Evolutionary conservation across 2,888 invertebrate genomes (phyloP), one percentile per base, ranked within the genome.

Genomic region (Tanytarsus gracilentus): DNA sequence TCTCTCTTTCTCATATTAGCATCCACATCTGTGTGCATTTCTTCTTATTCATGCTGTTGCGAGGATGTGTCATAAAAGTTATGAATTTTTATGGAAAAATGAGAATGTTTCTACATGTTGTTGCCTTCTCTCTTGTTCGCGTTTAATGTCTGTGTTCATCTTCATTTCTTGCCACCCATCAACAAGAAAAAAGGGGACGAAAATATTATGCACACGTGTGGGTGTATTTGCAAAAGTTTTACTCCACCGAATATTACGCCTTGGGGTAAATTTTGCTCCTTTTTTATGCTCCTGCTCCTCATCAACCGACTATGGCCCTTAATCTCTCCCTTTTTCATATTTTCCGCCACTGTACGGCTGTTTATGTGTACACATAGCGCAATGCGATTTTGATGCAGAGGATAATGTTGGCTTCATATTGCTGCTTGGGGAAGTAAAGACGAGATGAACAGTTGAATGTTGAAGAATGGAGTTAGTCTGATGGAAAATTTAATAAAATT

Each of bases 41-140:
- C n/a, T n/a, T n/a, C n/a, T n/a, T n/a, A n/a, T n/a, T n/a, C n/a
- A n/a, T n/a, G n/a, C n/a, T n/a, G n/a, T n/a, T n/a, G n/a, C n/a
- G n/a, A n/a, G n/a, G n/a, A n/a, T n/a, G n/a, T n/a, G 6, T 30
- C 53, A 55, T 55, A 55, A 55, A 55, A 55, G 53, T 55, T 55
- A 55, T 55, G 53, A 55, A 55, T 55, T 55, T 52, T 33, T 33
- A 27, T 55, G 33, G 33, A 33, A 33, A n/a, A 33, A 23, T 36
- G 36, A 55, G 39, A 55, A 55, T 36, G 25, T 36, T 55, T 55
- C 36, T 39, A 21, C 25, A 55, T 25, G n/a, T 33, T 11, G 9
- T 39, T 39, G 36, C 53, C 36, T 36, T 23, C 4, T 36, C 16
- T 25, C 53, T 36, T 30, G 29, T 29, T 25, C 30, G 53, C 25